These are phyloP conservation scores for Pica pica DNA, from an alignment of 2,113 vertebrate genomes.

Conservation along the genomic window DNA sequence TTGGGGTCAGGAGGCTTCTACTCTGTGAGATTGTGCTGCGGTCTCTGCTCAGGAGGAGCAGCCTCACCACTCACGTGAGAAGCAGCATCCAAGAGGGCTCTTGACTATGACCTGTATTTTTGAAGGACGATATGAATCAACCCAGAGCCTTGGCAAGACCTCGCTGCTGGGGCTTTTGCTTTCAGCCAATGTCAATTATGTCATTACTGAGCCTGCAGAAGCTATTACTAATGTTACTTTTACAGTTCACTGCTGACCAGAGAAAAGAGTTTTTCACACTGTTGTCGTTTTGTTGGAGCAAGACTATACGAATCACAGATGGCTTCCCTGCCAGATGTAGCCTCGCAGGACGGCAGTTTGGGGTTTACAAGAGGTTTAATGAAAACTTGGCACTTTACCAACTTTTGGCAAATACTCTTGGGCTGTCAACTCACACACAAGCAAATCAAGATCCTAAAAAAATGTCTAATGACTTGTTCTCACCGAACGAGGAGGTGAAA, in stretches of 20 bases:
- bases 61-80: neutral
- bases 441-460: slow-evolving; percentile 15
- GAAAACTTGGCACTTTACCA: slow-evolving; percentile 75
- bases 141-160: slow-evolving; percentile 60
- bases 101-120: slow-evolving; percentile 32
- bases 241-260: slow-evolving; percentile 75
- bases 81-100: neutral
- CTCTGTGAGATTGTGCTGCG: neutral
- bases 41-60: neutral
- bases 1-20: neutral
- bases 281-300: slow-evolving; percentile 80
- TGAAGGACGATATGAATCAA: slow-evolving; percentile 63
- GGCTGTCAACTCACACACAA: slow-evolving; percentile 58
- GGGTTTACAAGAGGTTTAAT: slow-evolving; percentile 81
- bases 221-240: slow-evolving; percentile 80
- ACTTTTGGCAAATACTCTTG: slow-evolving; percentile 60
- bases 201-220: slow-evolving; percentile 78
- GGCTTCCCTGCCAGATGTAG: slow-evolving; percentile 79
- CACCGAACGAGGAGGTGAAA: slow-evolving; percentile 23
- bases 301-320: slow-evolving; percentile 72
- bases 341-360: slow-evolving; percentile 61
- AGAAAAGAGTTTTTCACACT: slow-evolving; percentile 78
- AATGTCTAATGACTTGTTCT: slow-evolving; percentile 37
- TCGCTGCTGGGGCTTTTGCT: slow-evolving; percentile 28
- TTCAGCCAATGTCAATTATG: slow-evolving; percentile 75